Evolutionary conservation across 1,140 invertebrate species (phyloP), one percentile per base, ranked within the genome.

Genomic region (Drosophila pseudoananassae): DNA sequence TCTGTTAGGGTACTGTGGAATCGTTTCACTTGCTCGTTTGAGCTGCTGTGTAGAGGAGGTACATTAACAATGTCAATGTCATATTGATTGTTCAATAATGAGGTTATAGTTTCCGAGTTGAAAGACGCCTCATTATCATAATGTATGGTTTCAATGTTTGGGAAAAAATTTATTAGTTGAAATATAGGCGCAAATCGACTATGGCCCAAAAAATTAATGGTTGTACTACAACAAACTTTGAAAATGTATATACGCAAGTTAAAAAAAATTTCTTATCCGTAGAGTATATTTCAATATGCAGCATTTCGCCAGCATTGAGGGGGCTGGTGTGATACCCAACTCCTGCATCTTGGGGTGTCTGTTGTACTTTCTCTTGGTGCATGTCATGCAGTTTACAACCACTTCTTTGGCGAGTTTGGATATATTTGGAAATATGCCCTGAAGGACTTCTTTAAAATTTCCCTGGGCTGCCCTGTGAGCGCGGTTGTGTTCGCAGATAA

Each of bases 341-440:
- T 56, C 38, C 10, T 68, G 51, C 25, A 59, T 73, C 23, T 66
- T 49, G 20, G 59, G 63, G 20, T 73, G 57, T 7, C 52, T 31
- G 15, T 71, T 53, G 31, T 63, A 59, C 12, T 58, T 66, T 2
- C 38, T 12, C 38, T 49, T 52, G 27, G 51, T 50, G 47, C 59
- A 63, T 20, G 49, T 56, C 31, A 36, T 61, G 38, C 74, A 76
- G 20, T 71, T 76, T 25, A 33, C 5, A 3, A 59, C 52, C 1
- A 76, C 31, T 40, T 77, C 58, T 17, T 38, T 66, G 15, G 43
- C 58, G 14, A 66, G 15, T 51, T 68, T 72, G 1, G 15, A 9
- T 61, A 69, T 69, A 7, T 73, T 77, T 12, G 69, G 50, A 47
- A 78, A 78, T n/a, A 55, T 51, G 65, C 57, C 29, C 29, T 49